A percentile compares a stretch with the other conserved stretches of the same genome.
Conservation (phyloP, 2,888 invertebrate genomes). For the Rhagonycha fulva region DNA sequence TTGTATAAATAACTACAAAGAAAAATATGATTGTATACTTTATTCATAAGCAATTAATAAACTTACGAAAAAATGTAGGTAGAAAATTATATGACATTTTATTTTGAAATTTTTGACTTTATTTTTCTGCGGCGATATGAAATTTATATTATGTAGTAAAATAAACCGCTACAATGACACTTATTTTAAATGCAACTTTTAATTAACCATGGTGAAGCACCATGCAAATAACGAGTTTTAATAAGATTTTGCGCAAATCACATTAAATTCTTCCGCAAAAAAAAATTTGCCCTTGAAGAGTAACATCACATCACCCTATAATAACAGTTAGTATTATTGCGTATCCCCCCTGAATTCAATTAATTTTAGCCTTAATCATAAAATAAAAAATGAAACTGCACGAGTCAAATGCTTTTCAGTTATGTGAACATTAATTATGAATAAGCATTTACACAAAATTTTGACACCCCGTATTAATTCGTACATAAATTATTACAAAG, state of each 20-base stretch:
- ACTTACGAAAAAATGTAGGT: neutral
- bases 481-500: neutral
- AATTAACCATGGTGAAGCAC: neutral
- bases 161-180: neutral
- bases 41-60: neutral
- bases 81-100: neutral
- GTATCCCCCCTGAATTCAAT: neutral
- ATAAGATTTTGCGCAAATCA: neutral
- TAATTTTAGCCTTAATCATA: neutral
- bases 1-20: neutral
- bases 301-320: neutral
- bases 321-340: no score
- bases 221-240: neutral
- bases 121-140: neutral
- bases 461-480: neutral
- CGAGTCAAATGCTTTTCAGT: neutral
- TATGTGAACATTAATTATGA: neutral
- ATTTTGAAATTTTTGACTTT: neutral
- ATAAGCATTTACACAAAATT: neutral
- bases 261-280: neutral
- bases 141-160: neutral
- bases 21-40: neutral
- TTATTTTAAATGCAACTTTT: neutral
- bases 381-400: neutral
- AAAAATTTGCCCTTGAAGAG: neutral